Evolutionary conservation across 1,140 invertebrate species (phyloP), one percentile per base, ranked within the genome.

Genomic region (Zaprionus vittiger): DNA sequence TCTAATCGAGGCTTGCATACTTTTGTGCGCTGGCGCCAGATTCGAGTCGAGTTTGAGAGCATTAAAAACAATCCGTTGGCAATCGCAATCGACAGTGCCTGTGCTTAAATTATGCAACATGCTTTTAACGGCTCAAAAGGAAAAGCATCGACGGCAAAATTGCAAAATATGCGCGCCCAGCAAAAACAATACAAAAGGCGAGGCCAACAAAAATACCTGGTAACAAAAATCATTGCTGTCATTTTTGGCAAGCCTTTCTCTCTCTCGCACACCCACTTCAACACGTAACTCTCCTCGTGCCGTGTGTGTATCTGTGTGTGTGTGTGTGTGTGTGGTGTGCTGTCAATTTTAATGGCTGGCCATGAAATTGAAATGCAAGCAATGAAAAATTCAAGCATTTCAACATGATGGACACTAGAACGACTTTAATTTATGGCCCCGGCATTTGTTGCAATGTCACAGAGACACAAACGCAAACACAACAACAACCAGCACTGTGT

Each of bases 311-410:
- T 20, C 1, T 70, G 69, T 28, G 38, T 44, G 15, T 75, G 64
- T 70, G 69, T 31, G 38, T 68, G 68, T 67, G 62, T 62, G 54
- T 65, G 55, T 70, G 66, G 44, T 47, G 47, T 24, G 47, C 72
- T 81, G 79, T 89, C 85, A 90, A 81, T 89, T 84, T 90, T 84
- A 90, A 89, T 89, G 85, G 81, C 59, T 72, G 81, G 78, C 85
- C 84, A 89, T 89, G 81, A 89, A 89, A 89, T 77, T 81, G 84
- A 84, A 90, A 84, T 89, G 84, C 84, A 81, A 79, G 81, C 85
- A 72, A 89, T 89, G 85, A 79, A 90, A 89, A 90, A 84, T 89
- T 81, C 69, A 90, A 81, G 81, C 85, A 81, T 89, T 89, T 89
- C 85, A 89, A 79, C 85, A 84, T 90, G 85, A 89, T 90, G 85